phyloP scores from a whole-genome alignment of 2,113 vertebrate species.

The Ophthalmotilapia sp. region DNA sequence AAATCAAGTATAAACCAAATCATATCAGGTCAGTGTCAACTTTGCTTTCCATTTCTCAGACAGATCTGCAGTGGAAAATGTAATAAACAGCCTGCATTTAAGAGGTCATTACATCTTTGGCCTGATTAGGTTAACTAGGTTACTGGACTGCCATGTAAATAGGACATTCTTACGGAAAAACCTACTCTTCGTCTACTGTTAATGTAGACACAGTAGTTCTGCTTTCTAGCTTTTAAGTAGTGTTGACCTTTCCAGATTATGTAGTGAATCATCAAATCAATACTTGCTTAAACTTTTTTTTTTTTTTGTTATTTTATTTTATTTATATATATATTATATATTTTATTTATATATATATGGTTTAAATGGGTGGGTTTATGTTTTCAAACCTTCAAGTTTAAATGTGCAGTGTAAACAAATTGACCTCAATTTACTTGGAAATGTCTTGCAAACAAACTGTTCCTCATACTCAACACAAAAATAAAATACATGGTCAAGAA shows the following conservation, averaged over 20 bases:
- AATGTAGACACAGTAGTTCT: not conserved
- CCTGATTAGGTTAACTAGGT: constrained; percentile 14
- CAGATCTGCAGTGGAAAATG: not conserved
- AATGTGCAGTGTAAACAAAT: not conserved
- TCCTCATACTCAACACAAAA: not conserved
- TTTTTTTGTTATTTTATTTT: not conserved
- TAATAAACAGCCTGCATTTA: not conserved
- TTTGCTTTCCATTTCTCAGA: not conserved
- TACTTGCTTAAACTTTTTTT: not conserved
- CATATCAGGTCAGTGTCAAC: not conserved
- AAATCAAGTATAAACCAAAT: not conserved
- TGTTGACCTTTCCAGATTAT: not conserved
- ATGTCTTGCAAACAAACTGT: not conserved
- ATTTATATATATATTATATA: too few species aligned
- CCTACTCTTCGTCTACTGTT: not conserved
- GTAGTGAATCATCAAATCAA: not conserved
- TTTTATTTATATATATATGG: too few species aligned
- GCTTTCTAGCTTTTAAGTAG: not conserved
- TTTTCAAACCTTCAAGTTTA: not conserved
- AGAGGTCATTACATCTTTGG: not conserved
- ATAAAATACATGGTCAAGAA: not conserved
- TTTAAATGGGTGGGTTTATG: not conserved
- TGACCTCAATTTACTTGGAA: not conserved
- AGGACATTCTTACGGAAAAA: not conserved
- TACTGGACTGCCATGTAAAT: not conserved